These are phyloP conservation scores for Peromyscus maniculatus DNA, from an alignment of 2,113 vertebrate species.

Conservation along the genomic window DNA sequence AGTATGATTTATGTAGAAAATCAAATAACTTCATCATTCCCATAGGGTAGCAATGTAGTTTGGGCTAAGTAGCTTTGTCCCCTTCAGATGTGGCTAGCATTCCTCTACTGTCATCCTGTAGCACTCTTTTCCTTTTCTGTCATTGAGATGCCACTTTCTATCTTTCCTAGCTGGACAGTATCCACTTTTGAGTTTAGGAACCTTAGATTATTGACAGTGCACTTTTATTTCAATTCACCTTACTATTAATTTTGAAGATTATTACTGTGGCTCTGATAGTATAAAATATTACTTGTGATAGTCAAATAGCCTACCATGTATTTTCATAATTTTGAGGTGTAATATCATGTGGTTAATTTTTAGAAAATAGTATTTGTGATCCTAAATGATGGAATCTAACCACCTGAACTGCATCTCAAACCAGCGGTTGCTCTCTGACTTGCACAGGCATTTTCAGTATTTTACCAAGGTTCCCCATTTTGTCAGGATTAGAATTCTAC, in stretches of 20 bases:
- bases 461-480: neutral
- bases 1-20: neutral
- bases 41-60: rapidly evolving
- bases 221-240: neutral
- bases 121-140: neutral
- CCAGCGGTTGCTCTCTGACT: neutral
- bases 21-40: neutral
- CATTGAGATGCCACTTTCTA: neutral
- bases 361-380: neutral
- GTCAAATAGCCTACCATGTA: neutral
- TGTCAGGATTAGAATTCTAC: neutral
- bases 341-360: neutral
- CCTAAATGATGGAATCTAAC: neutral
- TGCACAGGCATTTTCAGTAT: neutral
- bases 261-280: neutral
- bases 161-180: neutral
- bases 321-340: neutral
- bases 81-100: neutral
- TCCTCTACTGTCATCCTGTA: too few species aligned
- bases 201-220: neutral
- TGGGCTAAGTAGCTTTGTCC: neutral
- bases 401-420: neutral
- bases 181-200: neutral
- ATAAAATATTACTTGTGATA: neutral
- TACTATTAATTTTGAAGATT: neutral